A percentile compares a stretch with the other conserved stretches of the same genome.
These are phyloP conservation scores for Sarcophilus harrisii DNA, from an alignment of 2,797 vertebrate species.

Conservation along the genomic window DNA sequence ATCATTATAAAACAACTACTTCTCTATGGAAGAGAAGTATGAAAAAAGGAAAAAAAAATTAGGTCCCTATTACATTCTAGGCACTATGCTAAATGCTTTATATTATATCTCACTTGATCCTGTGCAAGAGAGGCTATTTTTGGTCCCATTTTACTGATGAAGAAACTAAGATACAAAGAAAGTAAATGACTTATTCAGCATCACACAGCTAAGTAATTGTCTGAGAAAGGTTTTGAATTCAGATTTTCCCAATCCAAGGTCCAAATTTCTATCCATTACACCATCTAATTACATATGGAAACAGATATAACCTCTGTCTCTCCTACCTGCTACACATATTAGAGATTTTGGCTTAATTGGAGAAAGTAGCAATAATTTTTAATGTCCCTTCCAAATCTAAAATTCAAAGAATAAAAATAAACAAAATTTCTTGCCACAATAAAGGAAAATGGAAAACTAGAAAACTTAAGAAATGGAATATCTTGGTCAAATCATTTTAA, in stretches of 20 bases:
- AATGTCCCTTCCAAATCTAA: neutral
- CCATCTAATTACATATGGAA: neutral
- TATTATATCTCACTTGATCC: neutral
- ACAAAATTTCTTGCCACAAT: neutral
- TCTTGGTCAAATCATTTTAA: neutral
- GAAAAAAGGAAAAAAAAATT: neutral
- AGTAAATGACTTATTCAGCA: neutral
- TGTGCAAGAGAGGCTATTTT: neutral
- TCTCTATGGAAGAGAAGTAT: neutral
- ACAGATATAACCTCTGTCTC: neutral
- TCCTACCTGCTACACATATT: neutral
- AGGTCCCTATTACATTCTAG: neutral
- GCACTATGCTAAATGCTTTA: neutral
- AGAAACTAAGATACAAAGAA: neutral
- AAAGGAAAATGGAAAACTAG: neutral
- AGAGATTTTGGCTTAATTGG: neutral
- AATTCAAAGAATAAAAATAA: neutral
- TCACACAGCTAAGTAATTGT: neutral
- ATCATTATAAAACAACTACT: neutral
- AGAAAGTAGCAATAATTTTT: neutral
- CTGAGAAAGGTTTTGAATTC: neutral
- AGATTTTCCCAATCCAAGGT: neutral
- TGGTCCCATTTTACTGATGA: neutral
- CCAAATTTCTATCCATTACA: neutral
- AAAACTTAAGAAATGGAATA: neutral